phyloP scores from a whole-genome alignment of 64 coral and sea anemone genomes.

The Stichodactyla helianthus region DNA sequence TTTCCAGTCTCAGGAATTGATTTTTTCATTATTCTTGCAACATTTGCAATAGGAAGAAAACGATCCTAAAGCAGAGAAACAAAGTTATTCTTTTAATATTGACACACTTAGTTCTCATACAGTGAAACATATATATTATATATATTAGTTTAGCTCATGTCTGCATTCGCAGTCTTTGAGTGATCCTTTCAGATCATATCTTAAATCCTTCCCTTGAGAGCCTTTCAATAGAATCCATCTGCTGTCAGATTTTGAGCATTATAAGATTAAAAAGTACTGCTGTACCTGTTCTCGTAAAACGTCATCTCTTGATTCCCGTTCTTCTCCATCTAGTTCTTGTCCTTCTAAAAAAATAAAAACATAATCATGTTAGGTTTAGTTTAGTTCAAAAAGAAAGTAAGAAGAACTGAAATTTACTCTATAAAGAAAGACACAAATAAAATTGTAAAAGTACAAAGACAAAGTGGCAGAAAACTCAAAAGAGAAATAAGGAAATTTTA shows the following conservation, averaged over 20 bases:
- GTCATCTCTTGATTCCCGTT: conserved; percentile 56
- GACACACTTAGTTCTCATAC: no score
- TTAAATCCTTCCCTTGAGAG: no score
- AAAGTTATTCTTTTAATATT: background rate
- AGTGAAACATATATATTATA: no score
- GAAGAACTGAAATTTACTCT: background rate
- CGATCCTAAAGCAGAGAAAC: conserved; percentile 60
- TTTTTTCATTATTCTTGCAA: conserved; percentile 99
- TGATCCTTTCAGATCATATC: no score
- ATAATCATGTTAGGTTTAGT: background rate
- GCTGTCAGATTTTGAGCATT: no score
- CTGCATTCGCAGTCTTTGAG: no score
- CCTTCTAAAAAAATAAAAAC: background rate
- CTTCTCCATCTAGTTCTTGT: conserved; percentile 50
- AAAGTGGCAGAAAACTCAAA: background rate
- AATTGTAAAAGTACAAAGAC: background rate
- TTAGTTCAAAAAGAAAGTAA: no score
- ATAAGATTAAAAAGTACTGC: background rate
- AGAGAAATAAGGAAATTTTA: background rate
- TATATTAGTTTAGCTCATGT: no score
- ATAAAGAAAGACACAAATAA: background rate
- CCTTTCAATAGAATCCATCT: no score
- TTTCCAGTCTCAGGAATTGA: conserved; percentile 97
- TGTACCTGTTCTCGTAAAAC: conserved; percentile 71
- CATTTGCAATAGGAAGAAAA: conserved; percentile 98